phyloP scores from a whole-genome alignment of 2,888 invertebrate genomes.

The Asteroscopus sphinx region DNA sequence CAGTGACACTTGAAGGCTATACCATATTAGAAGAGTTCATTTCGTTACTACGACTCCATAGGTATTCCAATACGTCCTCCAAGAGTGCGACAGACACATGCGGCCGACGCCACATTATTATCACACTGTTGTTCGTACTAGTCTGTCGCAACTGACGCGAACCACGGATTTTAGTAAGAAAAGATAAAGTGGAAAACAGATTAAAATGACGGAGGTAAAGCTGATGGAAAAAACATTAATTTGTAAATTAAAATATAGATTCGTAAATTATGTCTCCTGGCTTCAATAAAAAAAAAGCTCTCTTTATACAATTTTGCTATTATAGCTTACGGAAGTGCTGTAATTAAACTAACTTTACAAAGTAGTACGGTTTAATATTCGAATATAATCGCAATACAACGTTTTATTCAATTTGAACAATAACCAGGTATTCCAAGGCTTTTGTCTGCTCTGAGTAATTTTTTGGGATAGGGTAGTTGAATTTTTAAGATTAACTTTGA shows the following conservation, averaged over 20 bases:
- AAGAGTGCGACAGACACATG: too few species aligned
- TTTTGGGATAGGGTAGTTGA: neutral
- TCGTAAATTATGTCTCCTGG: neutral
- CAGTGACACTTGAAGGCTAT: too few species aligned
- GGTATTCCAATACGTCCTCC: too few species aligned
- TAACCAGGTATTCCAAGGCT: neutral
- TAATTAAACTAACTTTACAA: conserved; percentile 1
- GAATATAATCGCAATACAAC: neutral
- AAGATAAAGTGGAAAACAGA: neutral
- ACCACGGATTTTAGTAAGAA: too few species aligned
- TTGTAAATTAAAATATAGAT: neutral
- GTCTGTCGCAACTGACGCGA: too few species aligned
- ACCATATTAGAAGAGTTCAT: too few species aligned
- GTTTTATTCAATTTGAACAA: neutral
- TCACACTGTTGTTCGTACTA: too few species aligned
- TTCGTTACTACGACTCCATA: too few species aligned
- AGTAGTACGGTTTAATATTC: neutral
- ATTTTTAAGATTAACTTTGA: neutral
- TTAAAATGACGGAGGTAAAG: neutral
- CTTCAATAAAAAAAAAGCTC: neutral
- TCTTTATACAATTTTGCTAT: neutral
- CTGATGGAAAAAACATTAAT: neutral
- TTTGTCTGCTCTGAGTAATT: neutral
- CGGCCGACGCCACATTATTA: too few species aligned
- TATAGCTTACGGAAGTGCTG: neutral